A percentile compares a stretch with the other conserved stretches of the same genome.
Conservation (phyloP, 2,797 vertebrate species). For the Loris lydekkerianus region DNA sequence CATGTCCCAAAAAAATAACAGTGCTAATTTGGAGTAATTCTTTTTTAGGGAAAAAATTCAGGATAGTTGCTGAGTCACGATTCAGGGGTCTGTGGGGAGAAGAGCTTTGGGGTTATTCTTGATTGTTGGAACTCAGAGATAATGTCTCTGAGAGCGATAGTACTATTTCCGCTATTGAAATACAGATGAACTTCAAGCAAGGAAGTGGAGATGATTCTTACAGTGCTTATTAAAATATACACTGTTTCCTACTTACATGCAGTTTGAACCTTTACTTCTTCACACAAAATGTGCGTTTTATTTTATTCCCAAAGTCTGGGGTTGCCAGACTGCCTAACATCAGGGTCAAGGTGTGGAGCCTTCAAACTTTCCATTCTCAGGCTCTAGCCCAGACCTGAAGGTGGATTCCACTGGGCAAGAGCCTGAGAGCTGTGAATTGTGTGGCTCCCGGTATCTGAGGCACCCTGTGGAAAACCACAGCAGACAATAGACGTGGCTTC, state of each 20-base stretch:
- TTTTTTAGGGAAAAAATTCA: neutral
- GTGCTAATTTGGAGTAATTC: neutral
- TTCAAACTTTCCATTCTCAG: neutral
- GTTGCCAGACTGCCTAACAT: neutral
- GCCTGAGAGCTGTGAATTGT: neutral
- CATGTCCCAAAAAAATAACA: neutral
- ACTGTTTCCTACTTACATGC: neutral
- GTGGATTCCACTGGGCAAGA: neutral
- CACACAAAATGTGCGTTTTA: neutral
- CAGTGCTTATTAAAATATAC: neutral
- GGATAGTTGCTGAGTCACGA: neutral
- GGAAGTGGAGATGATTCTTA: neutral
- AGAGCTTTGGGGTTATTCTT: neutral
- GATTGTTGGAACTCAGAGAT: neutral
- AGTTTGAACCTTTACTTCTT: slow-evolving; percentile 17
- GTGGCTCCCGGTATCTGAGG: neutral
- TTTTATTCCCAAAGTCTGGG: neutral
- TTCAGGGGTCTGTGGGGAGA: neutral
- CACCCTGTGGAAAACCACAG: neutral
- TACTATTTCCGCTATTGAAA: neutral
- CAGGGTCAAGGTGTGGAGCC: neutral
- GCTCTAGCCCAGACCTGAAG: neutral
- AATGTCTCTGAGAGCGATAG: neutral
- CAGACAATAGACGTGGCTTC: neutral
- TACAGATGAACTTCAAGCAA: neutral